Evolutionary conservation across 1,140 invertebrate species (phyloP).

Genomic region (Drosophila suzukii): DNA sequence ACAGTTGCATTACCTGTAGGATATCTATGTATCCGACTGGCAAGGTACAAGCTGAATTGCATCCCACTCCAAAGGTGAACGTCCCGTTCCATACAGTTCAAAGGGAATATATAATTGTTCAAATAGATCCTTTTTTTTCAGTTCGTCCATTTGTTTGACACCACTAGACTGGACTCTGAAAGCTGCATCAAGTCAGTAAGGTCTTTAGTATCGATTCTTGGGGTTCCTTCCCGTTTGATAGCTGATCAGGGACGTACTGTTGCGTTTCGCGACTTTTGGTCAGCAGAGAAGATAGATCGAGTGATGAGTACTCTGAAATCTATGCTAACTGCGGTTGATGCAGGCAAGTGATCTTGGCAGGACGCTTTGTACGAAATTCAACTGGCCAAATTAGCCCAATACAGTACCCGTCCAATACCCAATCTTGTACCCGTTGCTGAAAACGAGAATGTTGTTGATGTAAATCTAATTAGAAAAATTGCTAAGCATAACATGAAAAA

Average conservation of each 20-base stretch:
- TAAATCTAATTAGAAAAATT: slow-evolving; percentile 3
- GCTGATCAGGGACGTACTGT: slow-evolving; percentile 2
- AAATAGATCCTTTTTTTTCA: too few relatives aligned
- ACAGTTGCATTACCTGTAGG: too few relatives aligned
- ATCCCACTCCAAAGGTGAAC: too few relatives aligned
- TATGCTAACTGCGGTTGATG: slow-evolving; percentile 41
- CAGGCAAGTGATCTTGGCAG: slow-evolving; percentile 5
- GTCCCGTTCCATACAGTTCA: too few relatives aligned
- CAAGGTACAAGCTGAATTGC: too few relatives aligned
- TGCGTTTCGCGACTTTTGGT: slow-evolving; percentile 6
- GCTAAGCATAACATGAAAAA: slow-evolving; percentile 3
- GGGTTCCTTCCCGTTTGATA: neutral
- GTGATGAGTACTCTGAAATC: slow-evolving; percentile 38
- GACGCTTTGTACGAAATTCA: slow-evolving; percentile 29
- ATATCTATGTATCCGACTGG: too few relatives aligned
- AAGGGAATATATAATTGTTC: too few relatives aligned
- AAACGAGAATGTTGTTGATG: slow-evolving; percentile 7
- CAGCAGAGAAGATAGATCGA: slow-evolving; percentile 2
- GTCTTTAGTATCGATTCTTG: too few relatives aligned
- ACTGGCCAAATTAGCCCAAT: slow-evolving; percentile 64
- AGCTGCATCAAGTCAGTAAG: too few relatives aligned
- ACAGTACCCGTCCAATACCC: too few relatives aligned
- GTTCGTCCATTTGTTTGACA: too few relatives aligned
- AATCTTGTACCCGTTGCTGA: slow-evolving; percentile 11
- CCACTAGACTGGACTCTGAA: too few relatives aligned